phyloP scores from a whole-genome alignment of 2,888 invertebrate genomes.

The Torymus texanus region DNA sequence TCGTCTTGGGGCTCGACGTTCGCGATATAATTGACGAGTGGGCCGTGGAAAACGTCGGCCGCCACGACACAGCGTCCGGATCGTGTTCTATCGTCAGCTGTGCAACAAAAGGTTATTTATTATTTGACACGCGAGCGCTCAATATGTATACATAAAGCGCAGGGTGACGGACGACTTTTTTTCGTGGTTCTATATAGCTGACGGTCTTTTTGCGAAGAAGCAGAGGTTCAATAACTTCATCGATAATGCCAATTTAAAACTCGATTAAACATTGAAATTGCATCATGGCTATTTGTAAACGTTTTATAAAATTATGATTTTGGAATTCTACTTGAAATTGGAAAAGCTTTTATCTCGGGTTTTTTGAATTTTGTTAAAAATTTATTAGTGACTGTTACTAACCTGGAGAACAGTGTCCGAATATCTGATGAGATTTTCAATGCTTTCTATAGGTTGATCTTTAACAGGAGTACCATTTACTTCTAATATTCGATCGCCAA shows the following conservation, averaged over 20 bases:
- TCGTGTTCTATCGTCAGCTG: conserved; percentile 93
- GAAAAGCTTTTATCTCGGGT: too few relatives aligned
- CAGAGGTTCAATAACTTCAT: conserved; percentile 4
- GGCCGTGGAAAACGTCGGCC: conserved; percentile 74
- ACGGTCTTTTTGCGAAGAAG: background rate
- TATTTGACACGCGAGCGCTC: conserved; percentile 11
- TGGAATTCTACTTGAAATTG: too few relatives aligned
- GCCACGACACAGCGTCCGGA: conserved; percentile 83
- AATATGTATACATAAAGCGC: conserved; percentile 12
- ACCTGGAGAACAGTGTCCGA: conserved; percentile 87
- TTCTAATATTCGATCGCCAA: conserved; percentile 95
- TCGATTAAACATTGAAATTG: too few relatives aligned
- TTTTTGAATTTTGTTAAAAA: too few relatives aligned
- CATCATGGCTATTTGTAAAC: too few relatives aligned
- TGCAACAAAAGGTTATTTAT: conserved; percentile 69
- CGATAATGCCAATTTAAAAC: too few relatives aligned
- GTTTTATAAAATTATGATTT: too few relatives aligned
- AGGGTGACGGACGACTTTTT: background rate
- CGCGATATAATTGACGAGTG: conserved; percentile 74
- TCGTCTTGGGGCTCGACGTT: conserved; percentile 70
- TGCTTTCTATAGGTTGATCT: conserved; percentile 86
- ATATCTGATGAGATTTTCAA: conserved; percentile 84
- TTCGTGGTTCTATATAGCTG: background rate
- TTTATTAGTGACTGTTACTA: background rate
- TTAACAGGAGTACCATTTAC: conserved; percentile 93